Evolutionary conservation across 2,888 invertebrate genomes (phyloP), one percentile per base, ranked within the genome.

Genomic region (Scaptomyza polygonia): DNA sequence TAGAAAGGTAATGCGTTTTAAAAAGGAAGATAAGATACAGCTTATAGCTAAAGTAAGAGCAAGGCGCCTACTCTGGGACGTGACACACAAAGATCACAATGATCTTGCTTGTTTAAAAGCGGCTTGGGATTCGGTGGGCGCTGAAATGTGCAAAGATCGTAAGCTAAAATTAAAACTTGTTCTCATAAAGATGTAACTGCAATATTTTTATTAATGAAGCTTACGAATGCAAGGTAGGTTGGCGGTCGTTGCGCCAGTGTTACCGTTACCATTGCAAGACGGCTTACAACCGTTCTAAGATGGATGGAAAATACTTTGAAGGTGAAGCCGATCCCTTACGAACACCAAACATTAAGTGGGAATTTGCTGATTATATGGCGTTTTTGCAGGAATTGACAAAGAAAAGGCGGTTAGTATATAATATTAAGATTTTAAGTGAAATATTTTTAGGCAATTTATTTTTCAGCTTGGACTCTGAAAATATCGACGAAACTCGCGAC

Each of bases 181-280:
- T 18, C 0, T 12, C 11, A n/a, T 48, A 3, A 18, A 29, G 14
- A 27, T 29, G 9, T n/a, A n/a, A 14, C 2, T 25, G 3, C n/a
- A 7, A 34, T 0, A 5, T n/a, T 14, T 1, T 9, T 21, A 12
- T 30, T 8, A 4, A 7, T 9, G 52, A 47, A 73, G 73, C 76
- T 12, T 48, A 73, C 12, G 57, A 61, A 34, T 73, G 73, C 30
- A 73, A 76, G 16, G 42, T 66, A 1, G 76, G 61, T 30, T 73
- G 73, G 73, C 73, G 73, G 6, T 73, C 73, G 0, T 30, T 73
- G 9, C 66, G 73, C 0, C 76, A 73, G 16, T 76, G 73, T 25
- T 73, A 62, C 44, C 71, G 73, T 6, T 73, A 73, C 7, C 73
- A 73, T 18, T 71, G 51, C 29, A 66, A 66, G 18, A 42, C 51